Percentiles rank a stretch among this genome's conserved stretches.
phyloP scores from a whole-genome alignment of 1,140 invertebrate species.

The Drosophila trapezifrons region DNA sequence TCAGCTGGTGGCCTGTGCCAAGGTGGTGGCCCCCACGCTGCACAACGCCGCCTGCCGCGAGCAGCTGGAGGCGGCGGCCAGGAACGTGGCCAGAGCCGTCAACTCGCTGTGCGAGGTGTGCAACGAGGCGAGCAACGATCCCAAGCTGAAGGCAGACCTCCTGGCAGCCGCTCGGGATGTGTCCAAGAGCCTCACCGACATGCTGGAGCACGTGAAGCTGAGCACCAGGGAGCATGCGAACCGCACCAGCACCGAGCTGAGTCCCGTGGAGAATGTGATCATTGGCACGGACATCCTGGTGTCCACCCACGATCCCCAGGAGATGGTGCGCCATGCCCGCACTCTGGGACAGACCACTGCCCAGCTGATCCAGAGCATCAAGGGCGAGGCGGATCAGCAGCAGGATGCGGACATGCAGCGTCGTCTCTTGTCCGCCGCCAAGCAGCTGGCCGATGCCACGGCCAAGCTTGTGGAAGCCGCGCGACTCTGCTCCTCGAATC shows the following conservation, averaged over 20 bases:
- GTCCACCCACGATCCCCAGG: conserved; percentile 92
- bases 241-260: conserved; percentile 88
- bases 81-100: conserved; percentile 96
- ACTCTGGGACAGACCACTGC: conserved; percentile 96
- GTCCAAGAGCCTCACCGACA: conserved; percentile 93
- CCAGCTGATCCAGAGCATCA: conserved; percentile 95
- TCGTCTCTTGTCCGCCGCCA: conserved; percentile 95
- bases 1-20: conserved; percentile 98
- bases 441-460: conserved; percentile 97
- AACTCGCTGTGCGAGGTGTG: conserved; percentile 95
- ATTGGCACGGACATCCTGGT: conserved; percentile 95
- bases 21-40: conserved; percentile 94
- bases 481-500: conserved; percentile 93
- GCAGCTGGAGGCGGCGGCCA: conserved; percentile 95
- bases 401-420: conserved; percentile 95
- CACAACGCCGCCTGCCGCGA: conserved; percentile 96
- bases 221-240: conserved; percentile 85
- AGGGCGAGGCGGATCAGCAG: conserved; percentile 94
- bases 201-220: conserved; percentile 94
- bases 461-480: conserved; percentile 98
- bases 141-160: conserved; percentile 90
- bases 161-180: conserved; percentile 94
- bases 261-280: conserved; percentile 95
- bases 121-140: conserved; percentile 88
- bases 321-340: conserved; percentile 97